A percentile compares a stretch with the other conserved stretches of the same genome.
These are phyloP conservation scores for Tichodroma muraria DNA, from an alignment of 2,113 vertebrate genomes.

Conservation along the genomic window DNA sequence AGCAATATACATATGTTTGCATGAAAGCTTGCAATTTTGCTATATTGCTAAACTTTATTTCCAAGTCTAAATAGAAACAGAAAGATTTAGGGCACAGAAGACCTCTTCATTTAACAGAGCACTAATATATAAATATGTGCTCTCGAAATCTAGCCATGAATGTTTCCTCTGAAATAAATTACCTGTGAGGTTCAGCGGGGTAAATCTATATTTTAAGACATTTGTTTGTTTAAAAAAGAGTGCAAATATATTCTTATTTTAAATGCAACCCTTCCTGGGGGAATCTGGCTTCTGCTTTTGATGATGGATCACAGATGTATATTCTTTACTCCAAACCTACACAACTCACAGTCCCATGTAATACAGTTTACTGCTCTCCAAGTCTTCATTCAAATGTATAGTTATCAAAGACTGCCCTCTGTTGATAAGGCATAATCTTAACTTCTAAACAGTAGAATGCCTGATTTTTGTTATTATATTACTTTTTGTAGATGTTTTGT, in stretches of 20 bases:
- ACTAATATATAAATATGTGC: background rate
- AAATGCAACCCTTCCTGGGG: background rate
- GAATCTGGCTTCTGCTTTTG: background rate
- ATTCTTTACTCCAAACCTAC: background rate
- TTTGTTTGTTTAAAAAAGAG: background rate
- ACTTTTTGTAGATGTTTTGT: background rate
- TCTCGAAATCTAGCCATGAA: background rate
- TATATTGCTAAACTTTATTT: background rate
- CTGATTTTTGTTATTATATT: background rate
- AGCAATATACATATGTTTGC: background rate
- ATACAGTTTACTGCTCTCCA: background rate
- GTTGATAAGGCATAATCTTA: background rate
- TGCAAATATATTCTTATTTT: background rate
- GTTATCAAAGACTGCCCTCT: conserved; percentile 52
- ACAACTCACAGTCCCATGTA: background rate
- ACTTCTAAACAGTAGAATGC: background rate
- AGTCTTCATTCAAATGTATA: background rate
- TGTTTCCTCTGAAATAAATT: background rate
- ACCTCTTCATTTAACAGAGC: background rate
- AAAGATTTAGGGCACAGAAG: background rate
- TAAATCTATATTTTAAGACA: background rate
- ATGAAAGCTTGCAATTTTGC: background rate
- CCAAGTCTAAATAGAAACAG: background rate
- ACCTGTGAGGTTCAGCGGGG: background rate
- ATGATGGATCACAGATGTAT: background rate